Evolutionary conservation across 2,113 vertebrate genomes (phyloP), one percentile per base, ranked within the genome.

Genomic region (Nerophis ophidion): DNA sequence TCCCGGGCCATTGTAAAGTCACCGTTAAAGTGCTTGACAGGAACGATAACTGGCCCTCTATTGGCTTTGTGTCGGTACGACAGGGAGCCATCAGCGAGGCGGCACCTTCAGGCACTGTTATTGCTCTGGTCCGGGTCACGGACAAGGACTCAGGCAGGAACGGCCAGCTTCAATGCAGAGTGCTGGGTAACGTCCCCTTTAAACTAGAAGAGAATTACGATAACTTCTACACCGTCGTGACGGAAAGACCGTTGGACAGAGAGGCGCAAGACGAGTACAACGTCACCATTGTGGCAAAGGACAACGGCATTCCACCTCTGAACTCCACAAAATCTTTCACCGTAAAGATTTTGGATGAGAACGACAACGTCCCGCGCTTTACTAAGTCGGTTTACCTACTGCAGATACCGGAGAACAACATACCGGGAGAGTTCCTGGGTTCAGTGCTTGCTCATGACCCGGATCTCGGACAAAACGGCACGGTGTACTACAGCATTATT

Each of bases 31-130:
- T 99, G 64, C 79, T 97, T 0, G 97, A 99, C 85, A 94, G 92
- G 69, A 99, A 99, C 46, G 97, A 99, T 91, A 99, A 99, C 66
- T 96, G 94, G 35, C 97, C 97, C 44, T 92, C 91, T 66, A 97
- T 99, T 74, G 91, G 93, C 74, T 96, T 99, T 71, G 95, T 99
- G 71, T 98, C 96, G 0, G 95, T 99, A 76, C 92, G 95, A 79
- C 97, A 99, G 87, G 96, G 96, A 86, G 95, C 95, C 57, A 92
- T 99, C 83, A 98, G 96, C n/a, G 97, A 99, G 81, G 94, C 95
- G 48, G 94, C 95, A 63, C 92, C 95, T 42, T 91, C 95, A 0
- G 95, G 95, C 75, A 98, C 97, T 0, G 95, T 99, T 76, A 96
- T 99, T 71, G 96, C 97, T 60, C 84, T 99, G 57, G 96, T 99